phyloP scores from a whole-genome alignment of 2,113 vertebrate genomes.

The Trichechus manatus region DNA sequence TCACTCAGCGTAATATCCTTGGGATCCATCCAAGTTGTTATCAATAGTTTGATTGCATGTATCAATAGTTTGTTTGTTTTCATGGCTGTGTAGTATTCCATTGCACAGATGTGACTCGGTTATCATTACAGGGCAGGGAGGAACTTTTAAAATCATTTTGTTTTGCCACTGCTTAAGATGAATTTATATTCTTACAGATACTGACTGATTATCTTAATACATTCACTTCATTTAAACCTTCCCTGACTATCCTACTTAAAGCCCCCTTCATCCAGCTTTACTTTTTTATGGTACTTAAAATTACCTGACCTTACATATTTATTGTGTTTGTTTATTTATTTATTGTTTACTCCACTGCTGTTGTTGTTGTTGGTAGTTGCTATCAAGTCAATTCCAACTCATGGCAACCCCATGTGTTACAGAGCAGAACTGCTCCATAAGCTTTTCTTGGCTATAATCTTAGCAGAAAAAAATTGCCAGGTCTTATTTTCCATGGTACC shows the following conservation, averaged over 20 bases:
- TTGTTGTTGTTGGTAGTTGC: background rate
- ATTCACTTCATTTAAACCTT: slow-evolving; percentile 1
- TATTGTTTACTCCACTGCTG: background rate
- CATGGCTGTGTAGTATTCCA: background rate
- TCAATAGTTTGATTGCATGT: background rate
- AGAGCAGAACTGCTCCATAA: background rate
- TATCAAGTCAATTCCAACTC: background rate
- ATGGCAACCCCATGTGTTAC: background rate
- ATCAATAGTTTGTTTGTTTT: background rate
- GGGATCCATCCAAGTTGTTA: background rate
- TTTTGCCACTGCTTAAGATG: slow-evolving; percentile 33
- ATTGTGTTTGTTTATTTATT: background rate
- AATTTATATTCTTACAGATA: background rate
- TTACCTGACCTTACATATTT: background rate
- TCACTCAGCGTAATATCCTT: background rate
- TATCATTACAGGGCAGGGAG: background rate
- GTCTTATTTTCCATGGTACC: background rate
- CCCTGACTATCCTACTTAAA: background rate
- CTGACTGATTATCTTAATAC: background rate
- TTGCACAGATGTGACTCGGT: background rate
- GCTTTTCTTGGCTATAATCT: background rate
- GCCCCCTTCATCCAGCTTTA: background rate
- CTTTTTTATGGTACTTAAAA: background rate
- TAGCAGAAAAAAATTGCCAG: background rate
- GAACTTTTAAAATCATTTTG: slow-evolving; percentile 4